Evolutionary conservation across 2,797 vertebrate species (phyloP).

Genomic region (Oophaga sylvatica): DNA sequence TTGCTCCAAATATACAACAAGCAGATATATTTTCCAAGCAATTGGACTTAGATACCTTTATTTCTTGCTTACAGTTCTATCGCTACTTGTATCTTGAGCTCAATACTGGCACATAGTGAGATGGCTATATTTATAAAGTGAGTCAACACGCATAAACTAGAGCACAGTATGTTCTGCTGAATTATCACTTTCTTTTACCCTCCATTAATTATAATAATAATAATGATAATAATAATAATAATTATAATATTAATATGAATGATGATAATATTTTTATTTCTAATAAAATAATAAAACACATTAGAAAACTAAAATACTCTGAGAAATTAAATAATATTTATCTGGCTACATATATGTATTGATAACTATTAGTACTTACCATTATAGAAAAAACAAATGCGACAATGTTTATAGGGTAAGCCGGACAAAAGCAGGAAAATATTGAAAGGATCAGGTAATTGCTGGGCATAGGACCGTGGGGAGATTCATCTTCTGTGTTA

Average conservation of each 20-base stretch:
- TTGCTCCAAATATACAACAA: neutral
- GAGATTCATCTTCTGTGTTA: constrained; percentile 73
- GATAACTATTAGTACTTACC: constrained; percentile 75
- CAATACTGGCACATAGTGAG: constrained; percentile 15
- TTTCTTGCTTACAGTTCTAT: neutral
- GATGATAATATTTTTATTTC: too few species aligned
- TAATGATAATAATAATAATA: neutral
- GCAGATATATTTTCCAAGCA: neutral
- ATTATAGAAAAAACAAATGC: constrained; percentile 88
- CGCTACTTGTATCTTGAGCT: constrained; percentile 9
- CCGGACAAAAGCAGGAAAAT: constrained; percentile 89
- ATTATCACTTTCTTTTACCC: constrained; percentile 10
- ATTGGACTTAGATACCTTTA: neutral
- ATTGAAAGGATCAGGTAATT: constrained; percentile 86
- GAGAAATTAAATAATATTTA: neutral
- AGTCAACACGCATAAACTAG: constrained; percentile 16
- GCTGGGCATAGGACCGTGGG: constrained; percentile 69
- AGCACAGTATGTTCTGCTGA: neutral
- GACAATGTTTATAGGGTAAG: constrained; percentile 90
- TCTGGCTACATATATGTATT: neutral
- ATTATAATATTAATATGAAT: neutral
- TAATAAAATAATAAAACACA: neutral
- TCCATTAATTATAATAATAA: neutral
- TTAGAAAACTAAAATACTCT: neutral
- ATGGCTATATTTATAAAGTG: constrained; percentile 34